Evolutionary conservation across 2,888 invertebrate species (phyloP).

Genomic region (Nomada goodeniana): DNA sequence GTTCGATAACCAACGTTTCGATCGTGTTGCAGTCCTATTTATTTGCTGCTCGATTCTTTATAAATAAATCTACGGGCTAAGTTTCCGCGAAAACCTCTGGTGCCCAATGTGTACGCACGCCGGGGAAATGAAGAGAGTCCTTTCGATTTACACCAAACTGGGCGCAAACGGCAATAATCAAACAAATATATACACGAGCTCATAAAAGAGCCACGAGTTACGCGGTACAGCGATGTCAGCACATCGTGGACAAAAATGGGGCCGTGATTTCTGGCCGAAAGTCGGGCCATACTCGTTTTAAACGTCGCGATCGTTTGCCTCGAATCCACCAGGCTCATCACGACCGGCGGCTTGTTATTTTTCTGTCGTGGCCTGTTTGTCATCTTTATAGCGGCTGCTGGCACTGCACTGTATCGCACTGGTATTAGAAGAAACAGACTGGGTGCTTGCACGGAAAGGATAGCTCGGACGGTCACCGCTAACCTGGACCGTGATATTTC

Average conservation of each 20-base stretch:
- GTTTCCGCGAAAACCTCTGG: too few relatives aligned
- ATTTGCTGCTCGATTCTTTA: too few relatives aligned
- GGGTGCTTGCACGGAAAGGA: conserved; percentile 15
- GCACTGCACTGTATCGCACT: conserved; percentile 26
- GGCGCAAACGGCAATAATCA: not conserved
- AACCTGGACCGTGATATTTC: conserved; percentile 54
- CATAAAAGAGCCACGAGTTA: conserved; percentile 18
- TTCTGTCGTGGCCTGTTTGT: conserved; percentile 65
- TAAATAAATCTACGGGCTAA: too few relatives aligned
- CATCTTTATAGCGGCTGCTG: conserved; percentile 62
- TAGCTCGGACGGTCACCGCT: conserved; percentile 29
- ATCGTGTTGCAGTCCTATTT: too few relatives aligned
- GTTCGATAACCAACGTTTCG: too few relatives aligned
- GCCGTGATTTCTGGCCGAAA: conserved; percentile 31
- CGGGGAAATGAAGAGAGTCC: not conserved
- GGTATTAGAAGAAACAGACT: conserved; percentile 38
- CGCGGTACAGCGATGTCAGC: conserved; percentile 12
- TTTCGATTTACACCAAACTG: conserved; percentile 32
- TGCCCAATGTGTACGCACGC: too few relatives aligned
- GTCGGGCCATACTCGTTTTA: conserved; percentile 47
- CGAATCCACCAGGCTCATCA: conserved; percentile 30
- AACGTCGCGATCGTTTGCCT: conserved; percentile 53
- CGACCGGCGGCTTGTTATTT: conserved; percentile 66
- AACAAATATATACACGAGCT: conserved; percentile 3
- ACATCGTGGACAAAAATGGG: conserved; percentile 18